phyloP scores from a whole-genome alignment of 1,140 invertebrate genomes.

The Pectinophora gossypiella region DNA sequence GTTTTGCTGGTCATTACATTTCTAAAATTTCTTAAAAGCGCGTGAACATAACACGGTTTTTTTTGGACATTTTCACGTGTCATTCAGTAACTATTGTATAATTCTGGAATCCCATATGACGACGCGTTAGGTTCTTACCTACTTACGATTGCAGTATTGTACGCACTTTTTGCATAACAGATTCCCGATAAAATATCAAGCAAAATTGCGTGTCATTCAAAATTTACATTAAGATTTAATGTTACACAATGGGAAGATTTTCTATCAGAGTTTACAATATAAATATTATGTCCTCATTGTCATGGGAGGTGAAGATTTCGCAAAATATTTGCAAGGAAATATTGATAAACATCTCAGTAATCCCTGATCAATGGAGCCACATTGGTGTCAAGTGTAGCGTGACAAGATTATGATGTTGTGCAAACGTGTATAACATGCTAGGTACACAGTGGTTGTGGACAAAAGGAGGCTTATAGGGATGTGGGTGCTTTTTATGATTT shows the following conservation, averaged over 20 bases:
- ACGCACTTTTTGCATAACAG: too few species aligned
- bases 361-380: background rate
- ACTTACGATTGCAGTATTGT: too few species aligned
- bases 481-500: too few species aligned
- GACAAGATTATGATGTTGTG: conserved; percentile 13
- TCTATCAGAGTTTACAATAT: background rate
- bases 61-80: too few species aligned
- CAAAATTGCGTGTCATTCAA: background rate
- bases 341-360: conserved; percentile 8
- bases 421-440: conserved; percentile 5
- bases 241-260: background rate
- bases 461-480: conserved; percentile 9
- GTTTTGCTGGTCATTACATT: too few species aligned
- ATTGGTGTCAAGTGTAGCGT: conserved; percentile 20
- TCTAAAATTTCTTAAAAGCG: too few species aligned
- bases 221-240: background rate
- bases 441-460: background rate
- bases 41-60: too few species aligned
- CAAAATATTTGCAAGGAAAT: conserved; percentile 3
- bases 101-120: too few species aligned
- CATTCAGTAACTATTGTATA: too few species aligned
- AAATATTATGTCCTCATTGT: conserved; percentile 15
- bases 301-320: background rate
- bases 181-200: background rate
- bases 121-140: too few species aligned